Base-by-base conservation (phyloP, 2,113 vertebrate species). In the Myanophis thanlyinensis region DNA sequence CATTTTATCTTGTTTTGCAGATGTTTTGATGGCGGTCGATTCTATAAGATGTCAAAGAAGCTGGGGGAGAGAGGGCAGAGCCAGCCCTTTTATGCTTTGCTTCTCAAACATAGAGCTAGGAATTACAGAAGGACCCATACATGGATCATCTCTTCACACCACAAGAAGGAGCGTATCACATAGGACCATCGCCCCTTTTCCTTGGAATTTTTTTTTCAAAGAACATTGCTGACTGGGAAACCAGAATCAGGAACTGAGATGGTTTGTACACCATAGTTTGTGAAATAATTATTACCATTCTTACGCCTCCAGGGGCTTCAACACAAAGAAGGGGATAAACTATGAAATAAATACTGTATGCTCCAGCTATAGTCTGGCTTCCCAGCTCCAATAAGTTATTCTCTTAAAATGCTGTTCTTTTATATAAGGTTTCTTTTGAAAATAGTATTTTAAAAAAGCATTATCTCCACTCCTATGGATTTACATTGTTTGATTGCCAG, bases 401-500 rank as follows among this genome's bases (percentile, higher is more conserved):
- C 67, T 8, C 35, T 80, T 80, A 80, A 80, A 80, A 20, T 80
- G 5, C 67, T 80, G 67, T 80, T 80, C 6, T 20, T 20, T 80
- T 73, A 35, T 40, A 92, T 92, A 59, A 10, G 0, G 23, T 93
- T 54, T 30, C 85, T 93, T 59, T 96, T 91, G 89, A 92, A 95
- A 96, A 94, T 84, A 80, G n/a, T 90, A 49, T 93, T 90, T 59
- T 44, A 89, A 73, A 93, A 85, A n/a, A 47, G 25, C 67, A 80
- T 91, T 48, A 93, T 96, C 93, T 87, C 89, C 47, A 67, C 5
- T 87, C 93, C 56, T 47, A 10, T 1, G 0, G 53, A 89, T 49
- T 12, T 0, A 91, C 96, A 46, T 95, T 93, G 84, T 95, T 95
- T 96, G 95, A 95, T 95, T 96, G 97, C 96, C 90, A 96, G 47